Base-by-base conservation (phyloP, 2,797 vertebrate genomes). In the Phoxinus dragarum region DNA sequence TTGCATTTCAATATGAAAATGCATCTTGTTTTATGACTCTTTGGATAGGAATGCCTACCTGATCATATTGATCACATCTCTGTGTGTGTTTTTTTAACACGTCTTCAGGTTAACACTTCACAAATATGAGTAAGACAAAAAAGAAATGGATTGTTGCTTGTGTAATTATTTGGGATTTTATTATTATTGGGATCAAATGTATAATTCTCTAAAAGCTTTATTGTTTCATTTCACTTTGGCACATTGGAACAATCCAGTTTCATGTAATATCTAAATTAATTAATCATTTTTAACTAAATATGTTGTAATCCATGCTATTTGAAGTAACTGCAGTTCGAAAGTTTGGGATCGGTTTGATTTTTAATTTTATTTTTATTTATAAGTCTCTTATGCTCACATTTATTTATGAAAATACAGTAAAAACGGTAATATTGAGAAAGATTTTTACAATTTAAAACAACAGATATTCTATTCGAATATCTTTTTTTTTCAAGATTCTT, bases 101-200 rank as follows among this genome's bases (percentile, higher is more conserved):
- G 74, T 76, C 34, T 76, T 76, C 34, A 59, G 31, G 74, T 77
- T 59, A 59, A 77, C 73, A 23, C 27, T 47, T 17, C 12, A 47
- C 38, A 42, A n/a, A 42, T 42, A 71, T 7, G 38, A 71, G 23
- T 27, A 27, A 23, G 68, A 71, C 38, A n/a, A 42, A 23, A 42
- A 47, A 47, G 0, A 44, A 72, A 31, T 6, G 1, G 4, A 27
- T 72, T 47, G 16, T 47, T 8, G 27, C 31, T 73, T 47, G 71
- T 31, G 71, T 19, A 49, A 54, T 54, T 75, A 14, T 36, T 14
- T 21, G 1, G 49, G 17, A 4, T 52, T 75, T 21, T 21, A 1
- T 59, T 27, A 21, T 74, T 34, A 36, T 21, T 9, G 68, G 21
- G 52, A 16, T 77, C 34, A 76, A 76, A 56, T 76, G 49, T 4